Evolutionary conservation across 2,888 invertebrate genomes (phyloP).

Genomic region (Scaptomyza tumidula): DNA sequence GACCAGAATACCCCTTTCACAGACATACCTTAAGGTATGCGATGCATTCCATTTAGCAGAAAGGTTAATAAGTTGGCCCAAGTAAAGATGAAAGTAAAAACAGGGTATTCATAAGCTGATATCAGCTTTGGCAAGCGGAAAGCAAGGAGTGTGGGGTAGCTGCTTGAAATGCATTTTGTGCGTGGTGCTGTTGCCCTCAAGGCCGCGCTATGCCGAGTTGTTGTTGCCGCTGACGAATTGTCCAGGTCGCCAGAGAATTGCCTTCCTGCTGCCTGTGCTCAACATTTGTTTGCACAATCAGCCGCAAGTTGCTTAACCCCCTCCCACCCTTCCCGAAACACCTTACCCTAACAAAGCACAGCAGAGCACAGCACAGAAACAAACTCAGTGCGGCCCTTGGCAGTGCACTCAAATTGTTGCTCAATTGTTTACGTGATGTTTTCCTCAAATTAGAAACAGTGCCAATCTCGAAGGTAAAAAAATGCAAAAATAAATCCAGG

Average conservation of each 20-base stretch:
- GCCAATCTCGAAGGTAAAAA: slow-evolving; percentile 30
- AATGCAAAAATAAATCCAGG: not conserved
- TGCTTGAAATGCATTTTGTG: slow-evolving; percentile 61
- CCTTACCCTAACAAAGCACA: not conserved
- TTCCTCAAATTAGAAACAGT: slow-evolving; percentile 73
- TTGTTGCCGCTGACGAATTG: slow-evolving; percentile 64
- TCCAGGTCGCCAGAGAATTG: slow-evolving; percentile 40
- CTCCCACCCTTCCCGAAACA: not conserved
- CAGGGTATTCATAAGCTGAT: not conserved
- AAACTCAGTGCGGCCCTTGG: not conserved
- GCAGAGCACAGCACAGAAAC: not conserved
- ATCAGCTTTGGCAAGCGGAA: no score
- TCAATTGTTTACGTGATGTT: slow-evolving; percentile 80
- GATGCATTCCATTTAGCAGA: no score
- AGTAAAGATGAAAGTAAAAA: no score
- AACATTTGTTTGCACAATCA: slow-evolving; percentile 53
- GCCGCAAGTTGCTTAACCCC: slow-evolving; percentile 13
- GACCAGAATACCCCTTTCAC: no score
- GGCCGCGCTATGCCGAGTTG: slow-evolving; percentile 47
- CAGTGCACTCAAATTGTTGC: slow-evolving; percentile 53
- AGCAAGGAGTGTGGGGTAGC: not conserved
- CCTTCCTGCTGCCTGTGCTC: slow-evolving; percentile 6
- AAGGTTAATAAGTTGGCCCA: no score
- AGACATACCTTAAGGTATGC: no score
- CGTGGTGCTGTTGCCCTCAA: slow-evolving; percentile 65